Evolutionary conservation across 2,888 invertebrate genomes (phyloP).

Genomic region (Catocala fraxini): DNA sequence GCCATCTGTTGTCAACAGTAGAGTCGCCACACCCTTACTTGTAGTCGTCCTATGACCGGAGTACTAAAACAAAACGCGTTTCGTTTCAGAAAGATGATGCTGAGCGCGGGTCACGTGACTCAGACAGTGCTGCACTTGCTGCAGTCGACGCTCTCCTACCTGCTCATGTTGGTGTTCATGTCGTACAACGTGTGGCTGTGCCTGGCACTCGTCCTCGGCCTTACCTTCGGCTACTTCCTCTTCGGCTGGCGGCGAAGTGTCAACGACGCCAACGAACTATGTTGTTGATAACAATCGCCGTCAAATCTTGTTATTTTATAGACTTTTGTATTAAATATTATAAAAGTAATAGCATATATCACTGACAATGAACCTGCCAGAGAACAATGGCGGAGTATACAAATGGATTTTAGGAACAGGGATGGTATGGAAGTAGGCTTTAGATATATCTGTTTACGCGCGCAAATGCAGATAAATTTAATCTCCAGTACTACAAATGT

Average conservation of each 20-base stretch:
- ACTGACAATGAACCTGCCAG: no score
- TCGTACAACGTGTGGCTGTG: constrained; percentile 98
- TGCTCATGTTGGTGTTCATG: constrained; percentile 99
- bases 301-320: constrained; percentile 81
- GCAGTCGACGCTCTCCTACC: constrained; percentile 96
- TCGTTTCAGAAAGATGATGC: constrained; percentile 14
- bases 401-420: no score
- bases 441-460: no score
- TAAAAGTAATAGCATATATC: no score
- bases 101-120: constrained; percentile 91
- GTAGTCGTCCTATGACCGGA: not conserved
- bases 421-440: no score
- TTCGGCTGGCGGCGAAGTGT: constrained; percentile 97
- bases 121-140: constrained; percentile 96
- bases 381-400: no score
- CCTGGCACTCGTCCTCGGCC: constrained; percentile 94
- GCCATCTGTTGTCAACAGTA: no score
- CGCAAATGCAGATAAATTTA: no score
- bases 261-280: constrained; percentile 95
- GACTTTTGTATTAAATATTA: not conserved
- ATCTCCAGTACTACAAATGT: no score
- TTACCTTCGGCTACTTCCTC: constrained; percentile 97
- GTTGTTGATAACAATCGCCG: constrained; percentile 74
- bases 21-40: no score
- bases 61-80: not conserved